These are phyloP conservation scores for Tenrec ecaudatus DNA, from an alignment of 2,113 vertebrate species.

Conservation along the genomic window DNA sequence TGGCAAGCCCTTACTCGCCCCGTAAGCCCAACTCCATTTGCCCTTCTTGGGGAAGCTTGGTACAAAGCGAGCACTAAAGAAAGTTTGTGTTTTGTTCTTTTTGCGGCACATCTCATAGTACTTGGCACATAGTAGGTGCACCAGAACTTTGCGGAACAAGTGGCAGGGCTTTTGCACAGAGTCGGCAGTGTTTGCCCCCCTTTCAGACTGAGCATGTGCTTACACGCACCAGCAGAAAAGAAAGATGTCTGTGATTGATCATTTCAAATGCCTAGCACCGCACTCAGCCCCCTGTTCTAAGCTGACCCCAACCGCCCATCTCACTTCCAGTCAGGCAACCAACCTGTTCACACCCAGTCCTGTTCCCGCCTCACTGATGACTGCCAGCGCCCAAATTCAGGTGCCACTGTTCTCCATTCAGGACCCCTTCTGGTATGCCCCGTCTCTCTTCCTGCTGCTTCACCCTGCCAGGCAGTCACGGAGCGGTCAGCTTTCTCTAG, in stretches of 20 bases:
- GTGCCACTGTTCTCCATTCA: not conserved
- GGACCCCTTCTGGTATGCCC: not conserved
- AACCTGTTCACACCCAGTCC: not conserved
- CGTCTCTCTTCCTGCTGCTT: not conserved
- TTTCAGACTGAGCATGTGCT: accelerated
- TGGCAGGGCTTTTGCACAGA: accelerated
- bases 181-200: not conserved
- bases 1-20: not conserved
- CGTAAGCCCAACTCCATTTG: accelerated
- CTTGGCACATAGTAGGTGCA: not conserved
- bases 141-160: not conserved
- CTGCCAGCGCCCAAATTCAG: not conserved
- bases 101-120: accelerated
- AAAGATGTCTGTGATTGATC: accelerated
- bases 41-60: not conserved
- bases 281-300: not conserved
- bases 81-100: too few relatives aligned
- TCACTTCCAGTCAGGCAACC: not conserved
- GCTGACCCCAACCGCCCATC: not conserved
- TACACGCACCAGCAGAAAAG: accelerated
- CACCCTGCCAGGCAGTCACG: not conserved
- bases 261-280: not conserved
- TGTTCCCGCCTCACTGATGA: not conserved
- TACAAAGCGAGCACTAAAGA: not conserved
- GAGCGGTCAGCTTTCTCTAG: not conserved